These are phyloP conservation scores for Rhea pennata DNA, from an alignment of 2,113 vertebrate genomes.

Conservation along the genomic window DNA sequence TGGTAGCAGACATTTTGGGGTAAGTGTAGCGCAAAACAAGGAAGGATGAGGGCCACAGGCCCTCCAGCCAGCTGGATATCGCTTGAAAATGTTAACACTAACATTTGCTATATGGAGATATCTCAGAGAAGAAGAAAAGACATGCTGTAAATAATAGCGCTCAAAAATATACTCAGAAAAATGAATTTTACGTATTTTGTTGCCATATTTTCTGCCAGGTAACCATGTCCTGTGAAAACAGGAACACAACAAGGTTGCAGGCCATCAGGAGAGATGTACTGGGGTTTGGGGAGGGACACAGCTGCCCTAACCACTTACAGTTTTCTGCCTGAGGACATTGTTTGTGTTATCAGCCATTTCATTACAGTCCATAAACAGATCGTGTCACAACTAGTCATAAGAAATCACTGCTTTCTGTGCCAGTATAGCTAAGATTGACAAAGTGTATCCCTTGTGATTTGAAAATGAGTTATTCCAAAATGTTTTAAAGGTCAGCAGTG, in stretches of 20 bases:
- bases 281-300: background rate
- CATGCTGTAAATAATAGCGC: background rate
- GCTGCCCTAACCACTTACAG: background rate
- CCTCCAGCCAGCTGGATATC: background rate
- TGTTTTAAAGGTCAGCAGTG: background rate
- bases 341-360: conserved; percentile 41
- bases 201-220: background rate
- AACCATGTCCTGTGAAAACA: background rate
- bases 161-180: background rate
- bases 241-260: background rate
- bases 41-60: background rate
- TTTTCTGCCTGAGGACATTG: background rate
- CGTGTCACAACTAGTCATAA: background rate
- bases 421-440: background rate
- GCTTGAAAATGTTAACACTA: background rate
- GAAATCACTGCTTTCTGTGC: background rate
- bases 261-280: background rate
- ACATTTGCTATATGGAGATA: background rate
- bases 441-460: background rate
- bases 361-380: conserved; percentile 16
- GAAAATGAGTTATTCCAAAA: conserved; percentile 23
- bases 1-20: background rate
- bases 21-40: background rate
- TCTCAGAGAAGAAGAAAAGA: background rate
- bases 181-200: background rate